Evolutionary conservation across 2,888 invertebrate species (phyloP), one percentile per base, ranked within the genome.

Genomic region (Drosophila atroscutellata): DNA sequence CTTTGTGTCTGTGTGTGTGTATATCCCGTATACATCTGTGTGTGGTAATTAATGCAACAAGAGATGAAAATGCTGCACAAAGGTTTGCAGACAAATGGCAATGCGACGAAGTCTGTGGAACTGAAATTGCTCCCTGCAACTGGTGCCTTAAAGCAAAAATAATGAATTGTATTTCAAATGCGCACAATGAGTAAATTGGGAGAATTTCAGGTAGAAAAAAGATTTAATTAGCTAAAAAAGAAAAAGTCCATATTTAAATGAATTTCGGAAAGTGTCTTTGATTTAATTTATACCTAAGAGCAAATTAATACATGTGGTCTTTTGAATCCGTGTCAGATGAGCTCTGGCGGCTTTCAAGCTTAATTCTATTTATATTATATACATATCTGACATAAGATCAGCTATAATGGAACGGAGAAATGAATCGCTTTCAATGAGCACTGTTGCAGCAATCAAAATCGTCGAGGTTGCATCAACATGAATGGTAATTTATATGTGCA

Each of bases 31-130:
- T 45, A 45, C 45, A 45, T 45, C 45, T 70, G 30, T 75, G 76
- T 86, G 82, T 71, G 90, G 88, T 84, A 84, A 84, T 84, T 84
- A 84, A 84, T 89, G 86, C 90, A 89, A 85, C 76, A 82, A 74
- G 89, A 73, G 69, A 52, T 49, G 51, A 74, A 68, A 80, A 69
- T 74, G 86, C 63, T 77, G 72, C 65, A 59, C 50, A 64, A 63
- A 75, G 56, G 77, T 57, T 50, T 65, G 49, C 24, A 39, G 45
- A 20, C 34, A 57, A 50, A 60, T 51, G 66, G 20, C 34, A 52
- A 54, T 49, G 56, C 47, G 34, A 47, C 45, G 52, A 50, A 39
- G 45, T 51, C 30, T 49, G 18, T 52, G 28, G 15, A 70, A 63
- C 66, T 76, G 77, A 1, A 55, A 32, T 39, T 51, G 20, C 52